phyloP scores from a whole-genome alignment of 2,797 vertebrate genomes.

The Gila robusta region DNA sequence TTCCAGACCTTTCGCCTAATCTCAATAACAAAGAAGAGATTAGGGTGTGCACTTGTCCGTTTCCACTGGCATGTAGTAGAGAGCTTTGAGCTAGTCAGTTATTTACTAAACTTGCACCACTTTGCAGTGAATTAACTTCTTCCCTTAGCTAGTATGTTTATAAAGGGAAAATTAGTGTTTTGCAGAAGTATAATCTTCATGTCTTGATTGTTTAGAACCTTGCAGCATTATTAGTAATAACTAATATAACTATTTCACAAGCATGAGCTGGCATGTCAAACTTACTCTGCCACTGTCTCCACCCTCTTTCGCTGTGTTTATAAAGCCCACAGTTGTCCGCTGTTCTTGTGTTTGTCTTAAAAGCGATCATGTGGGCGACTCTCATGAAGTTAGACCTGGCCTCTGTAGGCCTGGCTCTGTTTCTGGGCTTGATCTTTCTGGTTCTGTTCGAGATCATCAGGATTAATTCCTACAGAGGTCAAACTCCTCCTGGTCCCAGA shows the following conservation, averaged over 20 bases:
- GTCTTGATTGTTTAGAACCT: not conserved
- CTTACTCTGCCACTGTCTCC: not conserved
- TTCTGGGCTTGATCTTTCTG: slow-evolving; percentile 44
- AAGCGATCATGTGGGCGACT: slow-evolving; percentile 39
- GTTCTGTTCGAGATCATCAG: slow-evolving; percentile 47
- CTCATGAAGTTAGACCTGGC: slow-evolving; percentile 29
- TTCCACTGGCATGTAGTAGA: not conserved
- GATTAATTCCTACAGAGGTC: slow-evolving; percentile 14
- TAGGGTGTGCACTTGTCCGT: not conserved
- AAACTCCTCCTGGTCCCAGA: slow-evolving; percentile 51
- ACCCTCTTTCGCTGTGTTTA: not conserved
- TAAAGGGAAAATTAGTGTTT: not conserved
- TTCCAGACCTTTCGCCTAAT: not conserved
- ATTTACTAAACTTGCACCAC: not conserved
- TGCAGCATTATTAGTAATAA: no score
- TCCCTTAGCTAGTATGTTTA: not conserved
- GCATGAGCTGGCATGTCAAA: not conserved
- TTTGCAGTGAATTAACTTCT: not conserved
- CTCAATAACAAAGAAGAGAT: not conserved
- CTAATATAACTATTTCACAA: not conserved
- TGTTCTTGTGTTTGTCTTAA: not conserved
- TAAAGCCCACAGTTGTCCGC: not conserved
- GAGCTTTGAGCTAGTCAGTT: not conserved
- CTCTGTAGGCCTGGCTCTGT: slow-evolving; percentile 17
- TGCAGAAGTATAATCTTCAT: not conserved